These are phyloP conservation scores for Campoplex capitator DNA, from an alignment of 2,888 invertebrate species.

Conservation along the genomic window DNA sequence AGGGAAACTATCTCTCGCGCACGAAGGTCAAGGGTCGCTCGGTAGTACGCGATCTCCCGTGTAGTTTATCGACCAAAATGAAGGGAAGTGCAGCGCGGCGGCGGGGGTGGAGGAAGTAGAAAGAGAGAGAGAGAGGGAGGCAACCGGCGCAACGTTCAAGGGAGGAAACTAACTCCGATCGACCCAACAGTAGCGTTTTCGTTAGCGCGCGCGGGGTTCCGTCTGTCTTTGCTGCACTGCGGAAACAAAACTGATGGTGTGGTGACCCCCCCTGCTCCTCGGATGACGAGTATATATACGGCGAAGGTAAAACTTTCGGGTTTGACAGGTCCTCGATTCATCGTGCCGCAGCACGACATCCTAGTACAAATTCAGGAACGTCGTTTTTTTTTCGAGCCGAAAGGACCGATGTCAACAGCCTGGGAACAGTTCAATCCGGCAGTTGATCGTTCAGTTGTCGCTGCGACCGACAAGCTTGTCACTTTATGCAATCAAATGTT, in stretches of 20 bases:
- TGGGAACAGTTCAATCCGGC: neutral
- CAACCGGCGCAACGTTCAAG: slow-evolving; percentile 4
- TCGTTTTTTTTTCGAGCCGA: neutral
- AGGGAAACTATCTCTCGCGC: neutral
- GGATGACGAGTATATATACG: slow-evolving; percentile 30
- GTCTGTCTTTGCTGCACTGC: slow-evolving; percentile 39
- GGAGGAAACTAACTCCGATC: slow-evolving; percentile 10
- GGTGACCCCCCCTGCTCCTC: neutral
- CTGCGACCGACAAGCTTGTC: neutral
- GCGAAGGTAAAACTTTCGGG: neutral
- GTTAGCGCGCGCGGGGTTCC: neutral
- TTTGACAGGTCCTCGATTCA: slow-evolving; percentile 25
- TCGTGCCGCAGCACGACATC: neutral
- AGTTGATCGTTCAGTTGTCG: neutral
- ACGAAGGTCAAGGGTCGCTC: slow-evolving; percentile 47
- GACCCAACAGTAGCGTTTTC: slow-evolving; percentile 19
- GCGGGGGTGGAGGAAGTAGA: neutral
- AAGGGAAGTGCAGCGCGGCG: neutral
- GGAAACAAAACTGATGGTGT: slow-evolving; percentile 42
- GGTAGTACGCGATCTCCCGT: slow-evolving; percentile 1
- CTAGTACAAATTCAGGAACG: neutral
- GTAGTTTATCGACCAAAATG: slow-evolving; percentile 38
- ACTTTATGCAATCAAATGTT: neutral
- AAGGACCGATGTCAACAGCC: neutral
- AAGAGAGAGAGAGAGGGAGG: neutral